A percentile compares a stretch with the other conserved stretches of the same genome.
Evolutionary conservation across 2,888 invertebrate genomes (phyloP).

Genomic region (Polydrusus pterygomalis): DNA sequence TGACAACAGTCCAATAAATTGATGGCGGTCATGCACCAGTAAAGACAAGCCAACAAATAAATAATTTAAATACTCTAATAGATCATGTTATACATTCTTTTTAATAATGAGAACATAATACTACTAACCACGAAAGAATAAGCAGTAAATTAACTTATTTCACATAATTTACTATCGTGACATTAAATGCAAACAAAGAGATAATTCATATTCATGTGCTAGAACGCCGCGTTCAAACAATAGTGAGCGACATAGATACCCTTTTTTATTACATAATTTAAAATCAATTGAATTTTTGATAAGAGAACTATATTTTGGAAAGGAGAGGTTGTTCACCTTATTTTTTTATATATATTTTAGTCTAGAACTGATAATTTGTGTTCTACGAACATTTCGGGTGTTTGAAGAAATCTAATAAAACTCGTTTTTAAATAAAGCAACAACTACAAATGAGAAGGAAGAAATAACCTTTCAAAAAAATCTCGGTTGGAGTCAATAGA

Average conservation of each 20-base stretch:
- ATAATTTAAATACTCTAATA: too few relatives aligned
- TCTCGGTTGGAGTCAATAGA: conserved; percentile 6
- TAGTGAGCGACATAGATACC: background rate
- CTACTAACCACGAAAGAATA: background rate
- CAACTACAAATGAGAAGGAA: background rate
- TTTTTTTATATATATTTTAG: too few relatives aligned
- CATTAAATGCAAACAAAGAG: conserved; percentile 10
- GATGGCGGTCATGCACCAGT: too few relatives aligned
- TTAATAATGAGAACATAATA: background rate
- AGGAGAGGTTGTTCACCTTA: too few relatives aligned
- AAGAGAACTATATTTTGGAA: background rate
- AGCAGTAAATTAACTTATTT: background rate
- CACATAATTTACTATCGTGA: background rate
- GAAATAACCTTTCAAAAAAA: conserved; percentile 21
- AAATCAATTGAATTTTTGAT: background rate
- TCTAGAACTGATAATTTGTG: too few relatives aligned
- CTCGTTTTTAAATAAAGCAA: too few relatives aligned
- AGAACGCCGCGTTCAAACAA: background rate
- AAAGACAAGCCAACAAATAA: too few relatives aligned
- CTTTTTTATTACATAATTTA: background rate
- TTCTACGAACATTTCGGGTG: too few relatives aligned
- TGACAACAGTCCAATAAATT: too few relatives aligned
- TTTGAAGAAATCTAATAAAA: too few relatives aligned
- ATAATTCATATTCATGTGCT: background rate
- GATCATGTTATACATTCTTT: too few relatives aligned